Base-by-base conservation (phyloP, 2,113 vertebrate genomes). In the Pollimyrus isidori region DNA sequence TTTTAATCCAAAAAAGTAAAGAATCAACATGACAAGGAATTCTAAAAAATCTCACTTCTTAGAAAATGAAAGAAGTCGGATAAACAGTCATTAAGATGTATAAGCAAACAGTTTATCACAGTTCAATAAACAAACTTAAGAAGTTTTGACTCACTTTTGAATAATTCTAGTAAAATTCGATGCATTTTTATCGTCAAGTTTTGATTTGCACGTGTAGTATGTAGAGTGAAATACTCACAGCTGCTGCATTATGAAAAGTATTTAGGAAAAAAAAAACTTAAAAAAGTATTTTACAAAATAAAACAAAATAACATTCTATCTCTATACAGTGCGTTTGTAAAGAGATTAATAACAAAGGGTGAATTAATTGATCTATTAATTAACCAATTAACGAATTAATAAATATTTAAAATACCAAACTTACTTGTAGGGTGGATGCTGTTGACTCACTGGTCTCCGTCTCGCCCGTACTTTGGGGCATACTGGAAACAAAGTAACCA, bases 401-500 rank as follows among this genome's bases (percentile, higher is more conserved):
- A 4, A 76, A 76, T 39, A 76, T 19, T 35, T 26, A 76, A 76
- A 76, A 76, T 76, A 15, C 7, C 19, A n/a, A n/a, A n/a, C n/a
- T n/a, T n/a, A 93, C 93, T 90, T 93, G 93, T 19, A 93, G 48
- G 30, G 93, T 93, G 1, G 93, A 93, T 0, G 92, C 84, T 42
- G 93, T 93, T 17, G 93, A 93, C 62, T 90, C 92, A 21, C 92
- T 94, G 5, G 92, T 93, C 4, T 92, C 91, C 7, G 92, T 91
- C 65, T 92, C 26, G 15, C 92, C 91, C 2, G 92, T 92, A 52
- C 92, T 90, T 86, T 92, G 92, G 11, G 93, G 93, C 82, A 93
- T 30, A 90, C 92, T 94, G 89, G 93, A 94, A 65, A 93, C 92
- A 3, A 93, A 89, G 91, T 92, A 93, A 35, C 92, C 91, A 62